Base-by-base conservation (phyloP, 2,888 invertebrate species). In the Cephus pulcher region DNA sequence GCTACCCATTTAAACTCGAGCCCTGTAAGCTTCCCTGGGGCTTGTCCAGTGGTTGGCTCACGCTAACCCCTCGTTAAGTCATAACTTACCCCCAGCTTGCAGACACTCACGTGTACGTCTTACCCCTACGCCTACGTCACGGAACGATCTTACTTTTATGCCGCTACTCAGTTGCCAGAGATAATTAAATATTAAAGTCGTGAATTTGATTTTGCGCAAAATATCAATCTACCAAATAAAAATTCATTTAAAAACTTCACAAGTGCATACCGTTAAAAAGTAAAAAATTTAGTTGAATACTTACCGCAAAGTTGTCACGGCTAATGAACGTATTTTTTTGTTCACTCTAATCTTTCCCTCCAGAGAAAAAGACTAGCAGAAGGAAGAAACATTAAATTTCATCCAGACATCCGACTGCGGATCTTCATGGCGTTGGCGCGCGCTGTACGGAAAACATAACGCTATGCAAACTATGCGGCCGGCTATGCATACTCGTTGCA, bases 61-160 rank as follows among this genome's bases (percentile, higher is more conserved):
- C 91, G 91, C 91, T 86, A 91, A 90, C 88, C 88, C 88, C 91
- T 91, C 91, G 91, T 91, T 91, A 91, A 91, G 90, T 89, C 90
- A 90, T 91, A 91, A 91, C 89, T 91, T 90, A 90, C 88, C 87
- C 88, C 88, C 87, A 80, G 81, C 83, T 71, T 83, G 77, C 80
- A 78, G 75, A 76, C 79, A 78, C 82, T 78, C 82, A 81, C 83
- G 78, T 80, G 80, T 79, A 75, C 75, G 79, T 69, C 78, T 75
- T 76, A 34, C 40, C 79, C 73, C 77, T 56, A 56, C 74, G 37
- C 68, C 69, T 75, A 71, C 74, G 68, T 74, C 37, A 56, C 78
- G 74, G 75, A 69, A 78, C 78, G 71, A 68, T 79, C 83, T 84
- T 85, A 84, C 83, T 84, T 82, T 83, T 81, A 82, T 78, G 78